Evolutionary conservation across 2,113 vertebrate genomes (phyloP).

Genomic region (Microtus richardsoni): DNA sequence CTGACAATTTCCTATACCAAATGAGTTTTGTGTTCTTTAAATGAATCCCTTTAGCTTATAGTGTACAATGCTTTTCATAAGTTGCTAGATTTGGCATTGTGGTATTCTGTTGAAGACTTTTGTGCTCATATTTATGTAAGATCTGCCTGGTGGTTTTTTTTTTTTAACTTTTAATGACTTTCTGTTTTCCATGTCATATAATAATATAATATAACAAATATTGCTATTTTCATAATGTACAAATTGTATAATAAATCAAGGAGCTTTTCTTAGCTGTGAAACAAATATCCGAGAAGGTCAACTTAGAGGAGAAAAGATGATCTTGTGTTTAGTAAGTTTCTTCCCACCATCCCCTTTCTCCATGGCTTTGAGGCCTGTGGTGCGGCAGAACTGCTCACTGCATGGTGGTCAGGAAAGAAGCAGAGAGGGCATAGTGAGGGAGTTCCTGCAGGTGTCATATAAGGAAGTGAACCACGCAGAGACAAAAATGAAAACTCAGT

Average conservation of each 20-base stretch:
- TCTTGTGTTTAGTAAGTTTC: not conserved
- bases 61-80: not conserved
- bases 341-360: not conserved
- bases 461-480: no score
- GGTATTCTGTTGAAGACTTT: not conserved
- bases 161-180: not conserved
- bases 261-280: not conserved
- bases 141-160: not conserved
- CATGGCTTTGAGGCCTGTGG: not conserved
- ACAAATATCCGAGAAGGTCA: not conserved
- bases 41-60: not conserved
- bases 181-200: not conserved
- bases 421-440: no score
- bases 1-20: not conserved
- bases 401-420: not conserved
- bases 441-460: no score
- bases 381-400: not conserved
- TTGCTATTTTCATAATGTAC: no score
- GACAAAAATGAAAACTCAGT: no score
- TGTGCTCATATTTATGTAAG: not conserved
- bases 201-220: no score
- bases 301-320: not conserved
- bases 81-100: not conserved
- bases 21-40: not conserved
- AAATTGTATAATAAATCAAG: not conserved